Evolutionary conservation across 2,888 invertebrate species (phyloP), one percentile per base, ranked within the genome.

Genomic region (Scrobipalpa costella): DNA sequence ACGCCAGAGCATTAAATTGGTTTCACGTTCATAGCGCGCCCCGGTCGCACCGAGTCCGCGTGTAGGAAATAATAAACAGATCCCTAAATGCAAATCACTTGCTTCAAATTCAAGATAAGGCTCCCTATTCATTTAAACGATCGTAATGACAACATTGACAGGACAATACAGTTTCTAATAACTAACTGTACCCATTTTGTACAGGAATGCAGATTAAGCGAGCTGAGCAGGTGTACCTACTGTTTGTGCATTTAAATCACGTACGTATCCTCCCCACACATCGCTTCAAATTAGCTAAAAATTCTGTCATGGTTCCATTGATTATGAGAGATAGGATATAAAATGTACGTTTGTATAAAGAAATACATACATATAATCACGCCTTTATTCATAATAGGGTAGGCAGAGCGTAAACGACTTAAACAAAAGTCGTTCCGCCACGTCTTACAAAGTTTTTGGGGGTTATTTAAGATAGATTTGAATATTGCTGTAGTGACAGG

Each of bases 1-100:
- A 65, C 64, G 27, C n/a, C 34, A 66, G 2, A 61, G 68, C 73
- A 73, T 75, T 78, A 76, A 80, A 84, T 81, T 80, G 74, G 75
- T 78, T 76, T 81, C 80, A 81, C 79, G 81, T 77, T 72, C 70
- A 69, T 36, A 36, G 47, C 13, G 15, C 60, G 44, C 17, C 60
- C 60, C 21, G 44, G n/a, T 9, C 34, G 68, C 68, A 65, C 57
- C 59, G 68, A 60, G 57, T 63, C 68, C 68, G 71, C 82, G 80
- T 77, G 81, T 73, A 73, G 75, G 77, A 81, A 84, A 79, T 85
- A 80, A 76, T 82, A 84, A 86, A 77, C 70, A 73, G 67, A 78
- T 76, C 74, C 61, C 15, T 49, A 34, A 52, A 50, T 60, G 60
- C 34, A 60, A 60, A 60, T 60, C 15, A 33, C 34, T 13, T 33